Percentiles rank a stretch among this genome's conserved stretches.
phyloP scores from a whole-genome alignment of 2,113 vertebrate species.

The Rhombomys opimus region DNA sequence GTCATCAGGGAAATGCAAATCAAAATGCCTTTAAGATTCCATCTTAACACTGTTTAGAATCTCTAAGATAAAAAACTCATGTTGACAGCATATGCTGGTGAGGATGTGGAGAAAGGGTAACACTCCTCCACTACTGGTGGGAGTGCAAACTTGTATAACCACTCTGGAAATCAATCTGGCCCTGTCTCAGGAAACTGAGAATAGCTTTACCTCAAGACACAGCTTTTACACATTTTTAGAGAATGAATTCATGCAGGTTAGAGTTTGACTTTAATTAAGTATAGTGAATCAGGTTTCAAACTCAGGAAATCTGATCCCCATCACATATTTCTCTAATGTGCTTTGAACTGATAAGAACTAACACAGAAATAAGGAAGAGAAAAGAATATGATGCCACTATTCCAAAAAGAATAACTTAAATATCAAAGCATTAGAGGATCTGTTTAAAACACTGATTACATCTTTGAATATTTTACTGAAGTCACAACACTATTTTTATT shows the following conservation, averaged over 20 bases:
- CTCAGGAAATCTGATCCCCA: not conserved
- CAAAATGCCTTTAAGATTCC: too few species aligned
- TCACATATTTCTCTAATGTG: not conserved
- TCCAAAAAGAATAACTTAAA: not conserved
- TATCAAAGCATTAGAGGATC: not conserved
- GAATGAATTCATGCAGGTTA: not conserved
- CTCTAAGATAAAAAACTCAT: too few species aligned
- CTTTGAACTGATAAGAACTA: not conserved
- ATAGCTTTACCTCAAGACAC: too few species aligned
- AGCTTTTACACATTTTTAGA: not conserved
- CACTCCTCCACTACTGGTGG: too few species aligned
- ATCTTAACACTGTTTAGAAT: too few species aligned
- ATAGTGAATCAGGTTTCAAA: not conserved
- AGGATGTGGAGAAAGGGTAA: too few species aligned
- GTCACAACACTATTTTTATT: not conserved
- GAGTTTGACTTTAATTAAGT: not conserved
- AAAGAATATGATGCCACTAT: not conserved
- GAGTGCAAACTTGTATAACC: too few species aligned
- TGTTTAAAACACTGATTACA: not conserved
- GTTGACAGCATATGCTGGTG: too few species aligned
- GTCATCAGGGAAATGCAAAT: too few species aligned
- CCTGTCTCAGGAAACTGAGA: too few species aligned
- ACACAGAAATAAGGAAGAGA: not conserved
- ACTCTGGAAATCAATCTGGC: too few species aligned
- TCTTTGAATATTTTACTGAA: conserved; percentile 1